Conservation (phyloP, 2,797 vertebrate species). For the Tarsius wallacei region DNA sequence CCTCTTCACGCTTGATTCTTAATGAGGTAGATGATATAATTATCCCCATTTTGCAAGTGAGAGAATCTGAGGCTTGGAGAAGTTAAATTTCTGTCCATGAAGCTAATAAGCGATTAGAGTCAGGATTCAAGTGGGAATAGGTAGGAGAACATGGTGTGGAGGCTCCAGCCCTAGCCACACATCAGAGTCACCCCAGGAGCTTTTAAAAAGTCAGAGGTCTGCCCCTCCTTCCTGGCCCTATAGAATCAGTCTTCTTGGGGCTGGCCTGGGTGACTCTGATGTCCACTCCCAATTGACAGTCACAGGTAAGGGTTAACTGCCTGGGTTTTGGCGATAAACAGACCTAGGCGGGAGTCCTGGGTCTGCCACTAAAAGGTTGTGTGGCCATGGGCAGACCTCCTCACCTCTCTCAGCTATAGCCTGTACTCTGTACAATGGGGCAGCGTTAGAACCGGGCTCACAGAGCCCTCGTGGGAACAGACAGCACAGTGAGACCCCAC, state of each 20-base stretch:
- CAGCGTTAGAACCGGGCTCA: not conserved
- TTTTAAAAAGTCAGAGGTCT: not conserved
- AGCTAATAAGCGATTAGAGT: not conserved
- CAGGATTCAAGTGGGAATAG: not conserved
- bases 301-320: not conserved
- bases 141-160: not conserved
- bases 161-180: not conserved
- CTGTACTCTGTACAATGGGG: accelerated
- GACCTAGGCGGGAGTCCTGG: not conserved
- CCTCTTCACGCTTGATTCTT: not conserved
- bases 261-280: not conserved
- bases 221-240: not conserved
- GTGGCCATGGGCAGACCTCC: not conserved
- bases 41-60: not conserved
- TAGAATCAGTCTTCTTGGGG: not conserved
- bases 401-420: not conserved
- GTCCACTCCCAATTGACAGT: not conserved
- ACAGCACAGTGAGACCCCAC: accelerated
- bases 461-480: accelerated
- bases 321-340: not conserved
- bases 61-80: not conserved
- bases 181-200: not conserved
- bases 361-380: not conserved
- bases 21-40: not conserved
- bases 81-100: not conserved